phyloP scores from a whole-genome alignment of 1,140 invertebrate genomes.

The Drosophila sulfurigaster region DNA sequence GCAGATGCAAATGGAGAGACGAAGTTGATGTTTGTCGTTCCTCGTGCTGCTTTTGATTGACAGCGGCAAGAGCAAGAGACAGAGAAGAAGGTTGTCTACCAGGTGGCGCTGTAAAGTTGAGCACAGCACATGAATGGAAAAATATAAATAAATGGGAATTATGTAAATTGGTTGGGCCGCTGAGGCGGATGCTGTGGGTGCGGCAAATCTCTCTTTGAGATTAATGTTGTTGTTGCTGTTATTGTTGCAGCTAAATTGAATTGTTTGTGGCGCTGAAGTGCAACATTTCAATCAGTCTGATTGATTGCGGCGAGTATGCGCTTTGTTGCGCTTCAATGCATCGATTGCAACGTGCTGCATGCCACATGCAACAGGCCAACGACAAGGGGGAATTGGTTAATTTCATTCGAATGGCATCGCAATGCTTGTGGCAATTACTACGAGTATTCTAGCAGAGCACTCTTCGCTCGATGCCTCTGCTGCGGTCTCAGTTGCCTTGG shows the following conservation, averaged over 20 bases:
- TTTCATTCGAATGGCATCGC: slow-evolving; percentile 32
- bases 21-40: not conserved
- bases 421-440: slow-evolving; percentile 1
- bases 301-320: slow-evolving; percentile 46
- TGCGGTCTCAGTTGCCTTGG: slow-evolving; percentile 33
- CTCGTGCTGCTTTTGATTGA: too few relatives aligned
- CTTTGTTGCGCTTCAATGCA: slow-evolving; percentile 47
- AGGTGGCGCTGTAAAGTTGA: slow-evolving; percentile 30
- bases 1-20: slow-evolving; percentile 12
- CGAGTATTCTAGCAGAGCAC: not conserved
- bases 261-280: slow-evolving; percentile 43
- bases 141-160: slow-evolving; percentile 23
- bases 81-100: not conserved
- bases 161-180: slow-evolving; percentile 34
- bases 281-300: slow-evolving; percentile 53
- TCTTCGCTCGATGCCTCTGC: not conserved
- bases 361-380: not conserved
- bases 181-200: slow-evolving; percentile 38
- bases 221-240: slow-evolving; percentile 38
- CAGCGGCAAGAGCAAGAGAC: not conserved
- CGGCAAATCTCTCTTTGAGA: slow-evolving; percentile 44
- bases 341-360: not conserved
- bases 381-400: slow-evolving; percentile 31
- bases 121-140: slow-evolving; percentile 12
- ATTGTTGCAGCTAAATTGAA: slow-evolving; percentile 51